A percentile compares a stretch with the other conserved stretches of the same genome.
Evolutionary conservation across 2,797 vertebrate species (phyloP).

Genomic region (Hoplostethus mediterraneus): DNA sequence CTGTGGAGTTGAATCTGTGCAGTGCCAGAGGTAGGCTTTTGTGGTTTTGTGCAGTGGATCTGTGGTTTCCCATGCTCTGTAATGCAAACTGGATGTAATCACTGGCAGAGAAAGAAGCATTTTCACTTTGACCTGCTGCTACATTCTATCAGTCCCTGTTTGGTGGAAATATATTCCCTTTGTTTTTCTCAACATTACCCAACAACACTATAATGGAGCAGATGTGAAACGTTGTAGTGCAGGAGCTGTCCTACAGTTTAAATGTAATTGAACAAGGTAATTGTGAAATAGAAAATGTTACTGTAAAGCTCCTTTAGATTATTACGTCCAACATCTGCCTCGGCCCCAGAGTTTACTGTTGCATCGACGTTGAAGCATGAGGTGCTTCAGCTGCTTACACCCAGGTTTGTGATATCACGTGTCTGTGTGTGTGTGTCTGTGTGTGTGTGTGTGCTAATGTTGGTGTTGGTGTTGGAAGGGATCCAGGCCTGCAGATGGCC

Average conservation of each 20-base stretch:
- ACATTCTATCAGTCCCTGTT: constrained; percentile 67
- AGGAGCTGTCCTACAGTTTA: constrained; percentile 13
- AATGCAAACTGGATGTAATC: constrained; percentile 49
- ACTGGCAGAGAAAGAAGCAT: constrained; percentile 69
- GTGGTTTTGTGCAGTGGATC: constrained; percentile 62
- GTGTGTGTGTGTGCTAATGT: constrained; percentile 32
- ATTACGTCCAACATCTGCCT: constrained; percentile 66
- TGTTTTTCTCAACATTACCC: constrained; percentile 69
- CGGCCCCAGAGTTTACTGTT: constrained; percentile 42
- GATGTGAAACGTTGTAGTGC: constrained; percentile 25
- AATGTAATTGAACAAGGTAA: constrained; percentile 28
- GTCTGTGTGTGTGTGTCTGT: constrained; percentile 28
- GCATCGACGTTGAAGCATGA: constrained; percentile 70
- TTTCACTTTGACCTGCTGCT: constrained; percentile 74
- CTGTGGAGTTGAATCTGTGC: constrained; percentile 55
- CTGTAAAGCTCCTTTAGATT: constrained; percentile 39
- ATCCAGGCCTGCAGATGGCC: constrained; percentile 82
- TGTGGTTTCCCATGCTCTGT: constrained; percentile 72
- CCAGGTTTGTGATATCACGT: constrained; percentile 70
- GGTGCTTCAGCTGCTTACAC: constrained; percentile 74
- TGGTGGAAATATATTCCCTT: constrained; percentile 64
- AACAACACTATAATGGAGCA: constrained; percentile 54
- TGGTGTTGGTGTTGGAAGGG: constrained; percentile 79
- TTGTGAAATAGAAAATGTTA: constrained; percentile 22
- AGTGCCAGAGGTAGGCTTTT: constrained; percentile 58